These are phyloP conservation scores for Mola mola DNA, from an alignment of 2,113 vertebrate species.

Conservation along the genomic window DNA sequence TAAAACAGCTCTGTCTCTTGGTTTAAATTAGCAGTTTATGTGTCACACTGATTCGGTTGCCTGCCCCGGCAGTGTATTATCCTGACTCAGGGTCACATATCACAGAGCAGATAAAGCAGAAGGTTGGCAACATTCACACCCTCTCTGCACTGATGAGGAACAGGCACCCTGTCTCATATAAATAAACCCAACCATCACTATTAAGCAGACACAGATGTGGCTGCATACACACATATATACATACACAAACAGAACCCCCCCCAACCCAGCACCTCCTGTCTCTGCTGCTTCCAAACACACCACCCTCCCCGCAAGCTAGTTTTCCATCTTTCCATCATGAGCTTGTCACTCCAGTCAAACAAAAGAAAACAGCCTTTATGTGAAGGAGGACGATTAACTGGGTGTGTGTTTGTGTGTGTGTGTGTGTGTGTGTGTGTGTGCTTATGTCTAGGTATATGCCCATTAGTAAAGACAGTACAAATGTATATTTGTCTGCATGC, in stretches of 20 bases:
- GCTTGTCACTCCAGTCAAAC: constrained; percentile 7
- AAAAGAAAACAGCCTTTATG: constrained; percentile 51
- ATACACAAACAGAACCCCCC: constrained; percentile 2
- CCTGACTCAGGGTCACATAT: constrained; percentile 31
- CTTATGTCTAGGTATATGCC: neutral
- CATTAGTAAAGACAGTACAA: constrained; percentile 5
- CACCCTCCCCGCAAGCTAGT: constrained; percentile 2
- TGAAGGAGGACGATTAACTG: constrained; percentile 32
- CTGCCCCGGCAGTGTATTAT: constrained; percentile 25
- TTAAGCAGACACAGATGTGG: constrained; percentile 50
- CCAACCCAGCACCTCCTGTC: neutral
- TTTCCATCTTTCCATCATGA: constrained; percentile 51
- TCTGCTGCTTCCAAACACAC: constrained; percentile 23
- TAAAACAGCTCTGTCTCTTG: constrained; percentile 8
- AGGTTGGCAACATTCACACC: constrained; percentile 34
- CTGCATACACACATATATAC: neutral
- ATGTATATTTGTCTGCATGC: neutral
- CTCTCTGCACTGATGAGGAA: constrained; percentile 43
- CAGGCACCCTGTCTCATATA: constrained; percentile 44
- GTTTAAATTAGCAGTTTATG: constrained; percentile 38
- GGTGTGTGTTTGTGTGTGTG: constrained; percentile 7
- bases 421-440: constrained; percentile 5
- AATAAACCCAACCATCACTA: constrained; percentile 41
- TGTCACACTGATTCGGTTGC: constrained; percentile 33
- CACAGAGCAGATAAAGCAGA: constrained; percentile 52